Conservation (phyloP, 1,140 invertebrate species). For the Dermatophagoides farinae region DNA sequence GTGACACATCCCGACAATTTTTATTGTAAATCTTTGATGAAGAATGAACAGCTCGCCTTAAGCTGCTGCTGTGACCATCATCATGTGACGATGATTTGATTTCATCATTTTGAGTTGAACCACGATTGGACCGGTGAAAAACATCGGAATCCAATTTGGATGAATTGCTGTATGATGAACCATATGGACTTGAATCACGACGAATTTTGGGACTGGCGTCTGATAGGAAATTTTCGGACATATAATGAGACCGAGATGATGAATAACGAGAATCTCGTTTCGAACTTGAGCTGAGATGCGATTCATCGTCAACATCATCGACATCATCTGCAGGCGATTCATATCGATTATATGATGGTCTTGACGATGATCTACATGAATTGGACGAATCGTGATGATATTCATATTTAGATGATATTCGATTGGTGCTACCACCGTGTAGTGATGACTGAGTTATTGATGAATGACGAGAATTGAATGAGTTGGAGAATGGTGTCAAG, state of each 20-base stretch:
- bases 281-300: conserved; percentile 8
- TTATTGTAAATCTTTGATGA: not conserved
- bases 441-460: not conserved
- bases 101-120: not conserved
- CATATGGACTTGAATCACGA: not conserved
- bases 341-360: not conserved
- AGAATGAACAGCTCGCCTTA: not conserved
- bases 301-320: not conserved
- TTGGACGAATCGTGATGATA: conserved; percentile 1
- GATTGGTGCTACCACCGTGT: not conserved
- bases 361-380: not conserved
- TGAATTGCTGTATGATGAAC: not conserved
- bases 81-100: not conserved
- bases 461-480: not conserved
- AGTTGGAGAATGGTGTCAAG: not conserved
- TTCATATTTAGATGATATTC: not conserved
- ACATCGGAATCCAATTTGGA: not conserved
- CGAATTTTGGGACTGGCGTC: conserved; percentile 7
- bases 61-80: not conserved
- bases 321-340: not conserved
- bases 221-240: conserved; percentile 5
- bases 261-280: conserved; percentile 6
- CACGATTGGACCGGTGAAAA: not conserved
- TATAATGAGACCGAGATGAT: not conserved
- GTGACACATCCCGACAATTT: not conserved